phyloP scores from a whole-genome alignment of 2,888 invertebrate genomes.

The Anoplius nigerrimus region DNA sequence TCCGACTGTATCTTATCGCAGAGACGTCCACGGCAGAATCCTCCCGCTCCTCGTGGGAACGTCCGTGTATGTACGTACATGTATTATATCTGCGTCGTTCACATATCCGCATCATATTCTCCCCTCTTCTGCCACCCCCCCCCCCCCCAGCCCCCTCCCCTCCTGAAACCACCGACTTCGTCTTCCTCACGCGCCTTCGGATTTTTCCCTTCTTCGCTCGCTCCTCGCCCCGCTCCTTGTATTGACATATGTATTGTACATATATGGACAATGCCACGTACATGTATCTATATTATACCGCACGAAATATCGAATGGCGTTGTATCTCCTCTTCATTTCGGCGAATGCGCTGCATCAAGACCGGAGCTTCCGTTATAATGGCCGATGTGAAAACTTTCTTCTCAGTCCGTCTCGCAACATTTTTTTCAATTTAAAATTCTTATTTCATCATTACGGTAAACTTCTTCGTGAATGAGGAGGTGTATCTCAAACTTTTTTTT shows the following conservation, averaged over 20 bases:
- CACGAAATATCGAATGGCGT: slow-evolving; percentile 58
- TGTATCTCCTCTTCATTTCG: slow-evolving; percentile 45
- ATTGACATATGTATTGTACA: slow-evolving; percentile 43
- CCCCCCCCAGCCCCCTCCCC: slow-evolving; percentile 9
- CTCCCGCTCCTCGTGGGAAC: slow-evolving; percentile 36
- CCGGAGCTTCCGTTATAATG: neutral
- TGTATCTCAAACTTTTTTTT: too few relatives aligned
- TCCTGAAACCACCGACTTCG: slow-evolving; percentile 8
- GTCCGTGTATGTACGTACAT: slow-evolving; percentile 58
- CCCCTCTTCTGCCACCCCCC: neutral
- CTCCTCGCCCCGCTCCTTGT: slow-evolving; percentile 6
- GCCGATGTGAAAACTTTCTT: neutral
- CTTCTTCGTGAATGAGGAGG: too few relatives aligned
- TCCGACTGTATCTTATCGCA: slow-evolving; percentile 67
- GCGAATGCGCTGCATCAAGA: slow-evolving; percentile 4
- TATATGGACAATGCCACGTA: slow-evolving; percentile 33
- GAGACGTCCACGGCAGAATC: slow-evolving; percentile 69
- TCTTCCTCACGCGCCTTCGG: slow-evolving; percentile 12
- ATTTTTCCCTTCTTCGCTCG: neutral
- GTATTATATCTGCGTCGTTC: slow-evolving; percentile 61
- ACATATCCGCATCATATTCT: slow-evolving; percentile 64
- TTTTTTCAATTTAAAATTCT: too few relatives aligned
- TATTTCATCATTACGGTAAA: too few relatives aligned
- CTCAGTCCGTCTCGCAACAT: too few relatives aligned
- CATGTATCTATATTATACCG: slow-evolving; percentile 63